phyloP scores from a whole-genome alignment of 2,113 vertebrate species.

The Sinosuthora webbiana region DNA sequence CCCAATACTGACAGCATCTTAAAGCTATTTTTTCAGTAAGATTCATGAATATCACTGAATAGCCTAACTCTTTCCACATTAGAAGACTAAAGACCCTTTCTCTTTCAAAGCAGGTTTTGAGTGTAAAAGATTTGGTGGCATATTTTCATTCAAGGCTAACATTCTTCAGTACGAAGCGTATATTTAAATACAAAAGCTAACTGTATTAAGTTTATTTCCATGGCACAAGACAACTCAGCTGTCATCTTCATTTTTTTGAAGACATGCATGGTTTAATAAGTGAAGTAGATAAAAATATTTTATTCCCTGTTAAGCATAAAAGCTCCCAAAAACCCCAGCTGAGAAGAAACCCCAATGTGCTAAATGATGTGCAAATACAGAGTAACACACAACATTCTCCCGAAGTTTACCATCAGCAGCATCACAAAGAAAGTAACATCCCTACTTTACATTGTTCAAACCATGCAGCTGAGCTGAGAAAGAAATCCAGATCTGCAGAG shows the following conservation, averaged over 20 bases:
- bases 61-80: neutral
- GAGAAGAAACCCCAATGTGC: neutral
- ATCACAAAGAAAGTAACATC: neutral
- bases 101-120: neutral
- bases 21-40: neutral
- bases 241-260: neutral
- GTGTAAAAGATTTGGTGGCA: neutral
- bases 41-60: neutral
- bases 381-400: neutral
- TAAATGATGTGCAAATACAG: neutral
- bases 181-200: neutral
- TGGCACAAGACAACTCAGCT: neutral
- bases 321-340: neutral
- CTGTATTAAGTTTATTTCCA: neutral
- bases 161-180: neutral
- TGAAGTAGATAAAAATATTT: neutral
- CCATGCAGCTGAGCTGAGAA: neutral
- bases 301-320: neutral
- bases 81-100: neutral
- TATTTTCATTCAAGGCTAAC: neutral
- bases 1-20: neutral
- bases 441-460: neutral
- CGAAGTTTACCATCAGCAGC: neutral
- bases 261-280: neutral
- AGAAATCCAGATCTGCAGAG: neutral